Evolutionary conservation across 2,797 vertebrate genomes (phyloP).

Genomic region (Menidia menidia): DNA sequence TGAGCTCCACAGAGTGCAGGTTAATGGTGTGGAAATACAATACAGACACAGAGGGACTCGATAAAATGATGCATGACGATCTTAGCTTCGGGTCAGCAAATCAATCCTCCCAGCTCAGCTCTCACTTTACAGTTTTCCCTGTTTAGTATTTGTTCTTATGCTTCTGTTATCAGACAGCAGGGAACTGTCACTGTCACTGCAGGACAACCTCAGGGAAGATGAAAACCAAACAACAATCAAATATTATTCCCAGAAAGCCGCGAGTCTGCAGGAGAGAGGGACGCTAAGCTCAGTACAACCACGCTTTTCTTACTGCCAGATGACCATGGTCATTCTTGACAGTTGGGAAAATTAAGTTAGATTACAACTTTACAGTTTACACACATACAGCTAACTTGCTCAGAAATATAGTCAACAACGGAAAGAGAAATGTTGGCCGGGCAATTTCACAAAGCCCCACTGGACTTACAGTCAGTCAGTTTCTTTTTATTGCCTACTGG

Average conservation of each 20-base stretch:
- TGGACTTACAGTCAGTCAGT: conserved; percentile 14
- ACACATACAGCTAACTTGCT: neutral
- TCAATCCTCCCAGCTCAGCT: conserved; percentile 8
- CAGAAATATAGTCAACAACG: conserved; percentile 27
- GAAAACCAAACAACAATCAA: neutral
- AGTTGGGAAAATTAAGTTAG: conserved; percentile 1
- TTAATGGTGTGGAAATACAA: conserved; percentile 34
- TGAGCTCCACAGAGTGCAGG: neutral
- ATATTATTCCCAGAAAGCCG: neutral
- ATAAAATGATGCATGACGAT: neutral
- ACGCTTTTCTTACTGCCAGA: conserved; percentile 8
- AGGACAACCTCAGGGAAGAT: neutral
- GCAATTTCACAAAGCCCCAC: conserved; percentile 26
- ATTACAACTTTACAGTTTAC: conserved; percentile 23
- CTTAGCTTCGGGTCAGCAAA: neutral
- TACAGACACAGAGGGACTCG: neutral
- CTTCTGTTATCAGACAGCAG: conserved; percentile 1
- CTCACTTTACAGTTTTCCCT: neutral
- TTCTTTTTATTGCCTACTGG: conserved; percentile 32
- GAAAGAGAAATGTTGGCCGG: conserved; percentile 7
- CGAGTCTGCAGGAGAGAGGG: neutral
- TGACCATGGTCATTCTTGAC: neutral
- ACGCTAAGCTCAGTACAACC: neutral
- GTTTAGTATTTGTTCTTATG: neutral
- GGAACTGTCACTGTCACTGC: neutral